Percentiles rank a stretch among this genome's conserved stretches.
These are phyloP conservation scores for Cryptocheilus praepositus DNA, from an alignment of 2,888 invertebrate genomes.

Conservation along the genomic window DNA sequence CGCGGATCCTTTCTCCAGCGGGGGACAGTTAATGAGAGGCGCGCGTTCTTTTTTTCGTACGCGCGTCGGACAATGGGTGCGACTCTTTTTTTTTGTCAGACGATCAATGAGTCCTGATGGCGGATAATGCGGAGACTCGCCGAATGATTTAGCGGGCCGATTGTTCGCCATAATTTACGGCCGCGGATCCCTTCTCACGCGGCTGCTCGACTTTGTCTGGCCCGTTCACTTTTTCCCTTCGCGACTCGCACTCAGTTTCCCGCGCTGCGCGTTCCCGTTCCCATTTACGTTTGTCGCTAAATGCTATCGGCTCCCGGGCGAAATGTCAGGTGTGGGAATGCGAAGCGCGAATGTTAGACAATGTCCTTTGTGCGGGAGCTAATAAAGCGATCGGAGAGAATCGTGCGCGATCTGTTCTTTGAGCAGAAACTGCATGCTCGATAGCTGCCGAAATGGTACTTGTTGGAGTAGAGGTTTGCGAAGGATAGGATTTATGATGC, in stretches of 20 bases:
- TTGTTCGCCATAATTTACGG: not conserved
- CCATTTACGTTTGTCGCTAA: no score
- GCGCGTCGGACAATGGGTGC: no score
- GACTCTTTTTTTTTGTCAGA: not conserved
- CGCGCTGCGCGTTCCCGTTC: no score
- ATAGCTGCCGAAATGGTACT: no score
- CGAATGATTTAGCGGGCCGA: not conserved
- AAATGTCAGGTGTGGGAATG: slow-evolving; percentile 29
- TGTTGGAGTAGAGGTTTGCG: no score
- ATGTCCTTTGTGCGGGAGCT: slow-evolving; percentile 24
- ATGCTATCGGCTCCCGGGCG: not conserved
- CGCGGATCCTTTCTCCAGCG: no score
- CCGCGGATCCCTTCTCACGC: slow-evolving; percentile 25
- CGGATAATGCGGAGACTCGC: no score
- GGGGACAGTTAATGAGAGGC: no score
- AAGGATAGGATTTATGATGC: no score
- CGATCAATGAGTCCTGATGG: slow-evolving; percentile 12
- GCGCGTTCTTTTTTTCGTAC: no score
- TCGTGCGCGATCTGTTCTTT: not conserved
- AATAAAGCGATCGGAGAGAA: not conserved
- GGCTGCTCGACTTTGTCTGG: slow-evolving; percentile 19
- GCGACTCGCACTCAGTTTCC: no score
- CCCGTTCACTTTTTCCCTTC: not conserved
- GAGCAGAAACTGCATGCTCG: no score
- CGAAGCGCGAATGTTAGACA: slow-evolving; percentile 28